Evolutionary conservation across 1,140 invertebrate species (phyloP).

Genomic region (Caenorhabditis tropicalis): DNA sequence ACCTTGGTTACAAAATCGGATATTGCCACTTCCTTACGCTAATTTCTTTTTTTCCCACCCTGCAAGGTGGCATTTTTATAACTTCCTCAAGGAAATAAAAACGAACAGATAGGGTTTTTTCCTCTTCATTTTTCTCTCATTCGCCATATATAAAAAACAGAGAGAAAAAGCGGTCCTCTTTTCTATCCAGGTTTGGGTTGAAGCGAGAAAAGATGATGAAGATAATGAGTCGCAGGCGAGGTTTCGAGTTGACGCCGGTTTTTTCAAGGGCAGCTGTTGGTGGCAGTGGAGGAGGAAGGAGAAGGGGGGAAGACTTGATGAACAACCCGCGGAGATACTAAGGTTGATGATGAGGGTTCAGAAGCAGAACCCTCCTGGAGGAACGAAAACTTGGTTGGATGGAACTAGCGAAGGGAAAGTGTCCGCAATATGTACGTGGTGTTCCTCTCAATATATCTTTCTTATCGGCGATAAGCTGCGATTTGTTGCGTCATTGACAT

Average conservation of each 20-base stretch:
- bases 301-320: neutral
- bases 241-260: conserved; percentile 40
- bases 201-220: conserved; percentile 42
- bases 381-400: conserved; percentile 1
- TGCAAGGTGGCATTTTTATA: neutral
- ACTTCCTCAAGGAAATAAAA: neutral
- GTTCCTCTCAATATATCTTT: conserved; percentile 25
- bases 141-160: neutral
- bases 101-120: conserved; percentile 36
- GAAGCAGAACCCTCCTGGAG: neutral
- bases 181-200: conserved; percentile 18
- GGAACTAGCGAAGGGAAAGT: neutral
- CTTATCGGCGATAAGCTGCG: conserved; percentile 33
- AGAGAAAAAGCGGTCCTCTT: conserved; percentile 29
- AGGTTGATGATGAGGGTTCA: conserved; percentile 32
- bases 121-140: neutral
- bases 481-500: conserved; percentile 40
- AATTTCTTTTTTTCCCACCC: neutral
- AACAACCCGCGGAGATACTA: neutral
- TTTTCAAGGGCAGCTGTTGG: conserved; percentile 37
- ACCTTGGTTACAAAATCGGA: too few relatives aligned
- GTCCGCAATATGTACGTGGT: conserved; percentile 35
- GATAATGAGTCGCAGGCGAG: conserved; percentile 40
- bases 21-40: neutral
- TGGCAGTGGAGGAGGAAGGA: neutral